Base-by-base conservation (phyloP, 2,888 invertebrate genomes). In the Amaurobius ferox region DNA sequence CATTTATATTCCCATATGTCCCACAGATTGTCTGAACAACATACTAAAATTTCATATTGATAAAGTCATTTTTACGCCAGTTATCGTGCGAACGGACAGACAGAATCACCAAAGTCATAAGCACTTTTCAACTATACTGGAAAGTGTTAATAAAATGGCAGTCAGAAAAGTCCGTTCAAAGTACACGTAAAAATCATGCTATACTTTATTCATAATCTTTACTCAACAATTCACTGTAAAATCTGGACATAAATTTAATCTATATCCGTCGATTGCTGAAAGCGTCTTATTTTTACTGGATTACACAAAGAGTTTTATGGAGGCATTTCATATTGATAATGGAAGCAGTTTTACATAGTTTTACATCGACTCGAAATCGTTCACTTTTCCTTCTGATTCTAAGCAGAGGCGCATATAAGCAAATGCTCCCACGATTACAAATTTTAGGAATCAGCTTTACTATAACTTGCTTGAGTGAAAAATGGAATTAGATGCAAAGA, bases 241-340 rank as follows among this genome's bases (percentile, higher is more conserved):
- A 16, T 55, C 55, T 55, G 23, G 55, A 55, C 55, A 55, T 23
- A 55, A 3, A 23, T 55, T 55, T 55, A 55, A 55, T 55, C 55
- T 55, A 23, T 55, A 55, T 55, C 23, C 55, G 19, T 55, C 55
- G 55, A 55, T 55, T 55, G 23, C 23, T 23, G 19, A 55, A 55
- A 55, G 55, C 55, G 55, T 23, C 55, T 55, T 55, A 55, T 23
- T 55, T 55, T 55, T 55, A 55, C 55, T 55, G 23, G 55, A 55
- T 55, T 55, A 55, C 5, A 23, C 23, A 55, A 55, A 55, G 55
- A 23, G 55, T 55, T 55, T 55, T 55, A 55, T 23, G 23, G 55
- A n/a, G 23, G 55, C 19, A 19, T 55, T 55, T 23, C 55, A 23
- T 55, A 55, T 55, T 23, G 3, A 55, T 55, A 23, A 55, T 55